These are phyloP conservation scores for Drosophila melanosoma DNA, from an alignment of 2,888 invertebrate species.

Conservation along the genomic window DNA sequence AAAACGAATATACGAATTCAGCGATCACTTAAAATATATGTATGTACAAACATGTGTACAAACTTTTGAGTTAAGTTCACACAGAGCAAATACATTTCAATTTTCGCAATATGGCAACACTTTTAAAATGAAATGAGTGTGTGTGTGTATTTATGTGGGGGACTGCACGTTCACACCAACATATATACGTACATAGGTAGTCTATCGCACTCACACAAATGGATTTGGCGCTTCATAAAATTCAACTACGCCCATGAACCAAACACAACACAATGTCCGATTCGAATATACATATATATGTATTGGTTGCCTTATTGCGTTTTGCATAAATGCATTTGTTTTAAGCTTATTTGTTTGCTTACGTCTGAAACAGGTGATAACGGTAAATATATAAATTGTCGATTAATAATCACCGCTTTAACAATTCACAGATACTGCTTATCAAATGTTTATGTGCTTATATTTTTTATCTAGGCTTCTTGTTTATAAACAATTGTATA, in stretches of 20 bases:
- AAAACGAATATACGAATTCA: conserved; percentile 3
- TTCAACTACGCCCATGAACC: conserved; percentile 54
- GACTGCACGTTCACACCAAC: conserved; percentile 36
- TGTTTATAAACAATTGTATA: conserved; percentile 54
- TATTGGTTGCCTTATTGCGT: conserved; percentile 49
- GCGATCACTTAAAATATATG: conserved; percentile 15
- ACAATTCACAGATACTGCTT: conserved; percentile 34
- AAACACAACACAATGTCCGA: conserved; percentile 25
- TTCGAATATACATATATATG: conserved; percentile 9
- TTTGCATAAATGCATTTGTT: conserved; percentile 55
- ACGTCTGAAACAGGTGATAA: conserved; percentile 46
- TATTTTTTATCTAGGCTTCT: conserved; percentile 20
- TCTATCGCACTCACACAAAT: conserved; percentile 23
- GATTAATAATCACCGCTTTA: conserved; percentile 8
- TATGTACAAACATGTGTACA: conserved; percentile 4
- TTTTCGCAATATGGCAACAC: conserved; percentile 60
- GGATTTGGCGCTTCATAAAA: conserved; percentile 39
- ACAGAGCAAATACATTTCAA: conserved; percentile 49
- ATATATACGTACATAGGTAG: conserved; percentile 1
- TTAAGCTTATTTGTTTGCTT: conserved; percentile 20
- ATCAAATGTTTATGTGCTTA: conserved; percentile 21
- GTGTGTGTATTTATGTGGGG: conserved; percentile 24
- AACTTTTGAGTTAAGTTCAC: conserved; percentile 35
- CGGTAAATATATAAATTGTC: conserved; percentile 19
- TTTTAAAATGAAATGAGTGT: conserved; percentile 22